Evolutionary conservation across 53 echinoderm and acorn worm genomes (phyloP).

Genomic region (Apostichopus leukothele): DNA sequence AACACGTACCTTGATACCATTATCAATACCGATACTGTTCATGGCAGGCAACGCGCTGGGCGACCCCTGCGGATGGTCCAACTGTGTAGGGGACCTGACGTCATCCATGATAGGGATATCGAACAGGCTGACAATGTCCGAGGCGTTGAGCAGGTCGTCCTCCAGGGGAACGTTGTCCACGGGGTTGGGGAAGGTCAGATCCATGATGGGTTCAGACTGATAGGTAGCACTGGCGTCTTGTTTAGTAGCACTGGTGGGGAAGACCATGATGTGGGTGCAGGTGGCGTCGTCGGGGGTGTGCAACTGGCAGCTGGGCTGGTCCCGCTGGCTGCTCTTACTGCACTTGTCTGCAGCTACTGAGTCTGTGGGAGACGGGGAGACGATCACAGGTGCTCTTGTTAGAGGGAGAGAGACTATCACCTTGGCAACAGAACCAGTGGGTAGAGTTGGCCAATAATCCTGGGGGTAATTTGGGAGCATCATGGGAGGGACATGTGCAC

Average conservation of each 20-base stretch:
- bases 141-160: constrained; percentile 52
- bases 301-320: constrained; percentile 87
- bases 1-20: constrained; percentile 19
- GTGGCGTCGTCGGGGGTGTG: constrained; percentile 92
- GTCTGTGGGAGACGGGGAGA: constrained; percentile 51
- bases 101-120: not conserved
- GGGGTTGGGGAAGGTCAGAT: constrained; percentile 58
- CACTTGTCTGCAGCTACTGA: constrained; percentile 91
- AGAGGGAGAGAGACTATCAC: too few relatives aligned
- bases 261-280: constrained; percentile 88
- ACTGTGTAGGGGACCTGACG: not conserved
- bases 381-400: too few relatives aligned
- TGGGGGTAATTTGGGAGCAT: too few relatives aligned
- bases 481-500: too few relatives aligned
- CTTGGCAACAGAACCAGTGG: too few relatives aligned
- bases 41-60: constrained; percentile 20
- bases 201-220: constrained; percentile 32
- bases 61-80: constrained; percentile 27
- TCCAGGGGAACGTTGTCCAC: constrained; percentile 54
- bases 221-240: constrained; percentile 56
- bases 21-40: constrained; percentile 13
- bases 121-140: constrained; percentile 5
- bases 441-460: too few relatives aligned
- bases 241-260: constrained; percentile 95
- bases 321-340: constrained; percentile 82